Evolutionary conservation across 35 echinoderm and acorn worm species (phyloP).

Genomic region (Ophiothrix spiculata): DNA sequence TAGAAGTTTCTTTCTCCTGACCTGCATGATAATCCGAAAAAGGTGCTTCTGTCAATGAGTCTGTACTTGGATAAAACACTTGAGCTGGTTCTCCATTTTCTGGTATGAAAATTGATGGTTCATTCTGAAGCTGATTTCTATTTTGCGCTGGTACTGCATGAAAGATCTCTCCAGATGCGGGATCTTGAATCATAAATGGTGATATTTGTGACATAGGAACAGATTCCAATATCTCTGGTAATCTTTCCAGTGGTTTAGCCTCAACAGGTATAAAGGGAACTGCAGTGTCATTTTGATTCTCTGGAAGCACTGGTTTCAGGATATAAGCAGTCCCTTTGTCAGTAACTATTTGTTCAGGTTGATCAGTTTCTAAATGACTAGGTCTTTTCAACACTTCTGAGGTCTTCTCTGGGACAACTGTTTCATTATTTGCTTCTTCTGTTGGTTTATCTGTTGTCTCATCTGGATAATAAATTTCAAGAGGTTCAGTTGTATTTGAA

Average conservation of each 20-base stretch:
- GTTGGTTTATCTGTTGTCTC: no score
- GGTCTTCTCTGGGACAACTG: no score
- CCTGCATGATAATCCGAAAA: neutral
- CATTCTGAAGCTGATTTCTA: constrained; percentile 20
- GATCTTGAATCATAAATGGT: constrained; percentile 32
- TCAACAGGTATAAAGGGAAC: neutral
- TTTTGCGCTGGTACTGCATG: constrained; percentile 33
- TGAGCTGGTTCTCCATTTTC: constrained; percentile 12
- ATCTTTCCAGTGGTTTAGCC: neutral
- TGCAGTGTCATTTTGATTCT: neutral
- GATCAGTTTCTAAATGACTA: no score
- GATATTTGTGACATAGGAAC: neutral
- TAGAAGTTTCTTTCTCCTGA: neutral
- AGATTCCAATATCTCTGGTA: neutral
- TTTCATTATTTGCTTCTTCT: no score
- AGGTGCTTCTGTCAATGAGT: constrained; percentile 4
- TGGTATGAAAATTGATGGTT: constrained; percentile 23
- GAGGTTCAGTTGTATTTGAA: neutral
- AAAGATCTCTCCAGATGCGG: constrained; percentile 43
- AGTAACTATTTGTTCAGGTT: constrained; percentile 49
- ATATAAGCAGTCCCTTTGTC: constrained; percentile 54
- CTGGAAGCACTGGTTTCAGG: constrained; percentile 21
- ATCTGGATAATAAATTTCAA: neutral
- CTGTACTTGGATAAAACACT: constrained; percentile 26
- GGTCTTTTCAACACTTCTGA: no score